Conservation (phyloP, 1,140 invertebrate species). For the Dinoponera quadriceps region DNA sequence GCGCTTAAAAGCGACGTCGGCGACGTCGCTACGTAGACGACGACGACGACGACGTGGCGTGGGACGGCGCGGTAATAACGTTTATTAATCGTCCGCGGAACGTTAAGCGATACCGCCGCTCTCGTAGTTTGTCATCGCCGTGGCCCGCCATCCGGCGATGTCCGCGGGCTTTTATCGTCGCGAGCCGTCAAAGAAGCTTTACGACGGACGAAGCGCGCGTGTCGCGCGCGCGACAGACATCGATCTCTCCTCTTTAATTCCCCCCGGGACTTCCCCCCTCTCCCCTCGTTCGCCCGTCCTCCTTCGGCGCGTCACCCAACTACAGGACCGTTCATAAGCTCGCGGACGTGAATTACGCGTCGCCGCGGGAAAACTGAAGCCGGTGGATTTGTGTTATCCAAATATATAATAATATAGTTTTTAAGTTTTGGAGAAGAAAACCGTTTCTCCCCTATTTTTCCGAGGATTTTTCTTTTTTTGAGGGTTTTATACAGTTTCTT, state of each 20-base stretch:
- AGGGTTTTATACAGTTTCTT: no score
- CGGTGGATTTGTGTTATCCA: no score
- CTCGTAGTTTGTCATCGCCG: constrained; percentile 58
- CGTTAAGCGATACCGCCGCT: constrained; percentile 57
- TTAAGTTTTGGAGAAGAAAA: no score
- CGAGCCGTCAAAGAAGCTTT: constrained; percentile 48
- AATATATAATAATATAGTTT: no score
- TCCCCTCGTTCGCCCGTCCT: constrained; percentile 5
- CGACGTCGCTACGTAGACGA: constrained; percentile 12
- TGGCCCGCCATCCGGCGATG: constrained; percentile 17
- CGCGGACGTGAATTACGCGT: neutral
- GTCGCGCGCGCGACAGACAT: constrained; percentile 47
- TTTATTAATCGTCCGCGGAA: constrained; percentile 62
- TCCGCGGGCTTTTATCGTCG: constrained; percentile 50
- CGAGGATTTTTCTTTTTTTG: no score
- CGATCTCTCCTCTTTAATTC: constrained; percentile 62
- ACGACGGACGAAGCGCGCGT: constrained; percentile 61
- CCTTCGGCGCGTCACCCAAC: neutral
- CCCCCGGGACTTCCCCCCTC: neutral
- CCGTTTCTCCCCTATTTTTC: no score
- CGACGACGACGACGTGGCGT: constrained; percentile 19
- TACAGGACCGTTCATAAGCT: constrained; percentile 30
- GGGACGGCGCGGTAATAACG: constrained; percentile 54
- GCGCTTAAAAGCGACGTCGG: constrained; percentile 52
- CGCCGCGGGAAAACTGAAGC: no score